Base-by-base conservation (phyloP, 2,113 vertebrate genomes). In the Pseudopipra pipra region DNA sequence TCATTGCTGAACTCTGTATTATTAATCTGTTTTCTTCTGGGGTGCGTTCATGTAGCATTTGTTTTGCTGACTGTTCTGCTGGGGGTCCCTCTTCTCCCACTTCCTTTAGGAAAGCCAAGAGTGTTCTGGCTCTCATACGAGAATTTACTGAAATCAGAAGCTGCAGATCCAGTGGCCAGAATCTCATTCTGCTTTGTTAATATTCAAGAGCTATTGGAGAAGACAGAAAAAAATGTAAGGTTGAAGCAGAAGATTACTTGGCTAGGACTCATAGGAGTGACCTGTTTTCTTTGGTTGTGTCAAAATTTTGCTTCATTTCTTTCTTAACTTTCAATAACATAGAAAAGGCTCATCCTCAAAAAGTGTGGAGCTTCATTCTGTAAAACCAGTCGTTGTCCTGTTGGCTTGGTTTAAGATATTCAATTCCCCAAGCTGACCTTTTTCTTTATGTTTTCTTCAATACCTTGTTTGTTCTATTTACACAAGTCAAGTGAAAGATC, bases 1-100 rank as follows among this genome's bases (percentile, higher is more conserved):
- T 27, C 20, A 7, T 7, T 39, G 43, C 22, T 76, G 39, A 47
- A 6, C 33, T 74, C 19, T 1, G 0, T n/a, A 1, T 46, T 47
- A 20, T 17, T 66, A 37, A 58, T 44, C 8, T 41, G 6, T 28
- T 72, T 72, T 74, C 9, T 27, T 3, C 4, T 25, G 31, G 24
- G 33, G 19, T 3, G 4, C 12, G 4, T 13, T 4, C 24, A 7
- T 31, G 15, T 14, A 47, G 35, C 23, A 3, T 52, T 93, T 79
- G 20, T 84, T 75, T 54, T 44, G 22, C 14, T 17, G 23, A 25
- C n/a, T 83, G 28, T 80, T 91, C 20, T 61, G 0, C 15, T 43
- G 31, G 7, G 18, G 5, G 22, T 73, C 5, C 21, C 6, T 68
- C 21, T 66, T 24, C 23, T 74, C 6, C 55, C 58, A 5, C 25